Evolutionary conservation across 2,797 vertebrate genomes (phyloP), one percentile per base, ranked within the genome.

Genomic region (Pangasius sanitwongsei): DNA sequence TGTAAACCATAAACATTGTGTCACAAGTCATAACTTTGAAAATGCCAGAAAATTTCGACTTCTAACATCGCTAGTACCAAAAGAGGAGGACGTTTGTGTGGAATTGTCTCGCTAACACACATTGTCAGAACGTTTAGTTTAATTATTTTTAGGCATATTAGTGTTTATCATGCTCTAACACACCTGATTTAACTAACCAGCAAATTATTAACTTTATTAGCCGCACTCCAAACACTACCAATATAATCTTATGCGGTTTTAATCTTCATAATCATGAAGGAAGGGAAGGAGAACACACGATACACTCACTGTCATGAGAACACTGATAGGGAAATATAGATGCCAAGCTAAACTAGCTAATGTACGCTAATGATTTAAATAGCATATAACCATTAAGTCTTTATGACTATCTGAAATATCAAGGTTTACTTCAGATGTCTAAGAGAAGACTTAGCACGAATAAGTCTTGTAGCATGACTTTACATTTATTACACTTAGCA

Each of bases 181-280:
- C 31, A 4, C 18, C 78, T 34, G 28, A 77, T 50, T 57, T 34
- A 57, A 37, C 50, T 34, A 81, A 9, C 16, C 1, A 57, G 77
- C 50, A 55, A 34, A 80, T 80, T 1, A 55, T 80, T 80, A 57
- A n/a, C 77, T 80, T 80, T 55, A 80, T 80, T 80, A 80, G 77
- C n/a, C 34, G 3, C 50, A 18, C 15, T 34, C 23, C 50, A 80
- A 37, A 75, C 31, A 23, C 8, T 11, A 75, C 20, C 41, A 48
- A 48, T 48, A 48, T 53, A 78, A 78, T 53, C 23, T 57, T 55
- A 31, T 63, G 28, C 9, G 8, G 16, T 57, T 53, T 20, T 81
- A 34, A 81, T 81, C 53, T 41, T 41, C 6, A 59, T 23, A 37
- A 41, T 82, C 18, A 61, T 63, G 13, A 81, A 63, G 55, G n/a